phyloP scores from a whole-genome alignment of 2,888 invertebrate genomes.

The Melinaea marsaeus region DNA sequence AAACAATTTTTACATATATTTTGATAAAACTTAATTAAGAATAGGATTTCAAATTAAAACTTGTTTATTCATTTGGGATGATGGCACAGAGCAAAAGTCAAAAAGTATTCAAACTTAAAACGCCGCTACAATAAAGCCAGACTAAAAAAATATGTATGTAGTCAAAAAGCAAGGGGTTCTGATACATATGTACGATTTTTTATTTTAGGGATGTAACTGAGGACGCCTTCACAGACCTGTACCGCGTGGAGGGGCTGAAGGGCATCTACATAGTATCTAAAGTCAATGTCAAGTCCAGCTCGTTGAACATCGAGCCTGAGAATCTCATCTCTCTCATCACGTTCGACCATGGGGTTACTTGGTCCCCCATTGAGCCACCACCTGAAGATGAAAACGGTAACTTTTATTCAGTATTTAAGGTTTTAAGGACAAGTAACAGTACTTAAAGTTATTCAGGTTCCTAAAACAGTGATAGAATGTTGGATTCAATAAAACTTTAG shows the following conservation, averaged over 20 bases:
- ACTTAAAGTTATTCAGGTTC: no score
- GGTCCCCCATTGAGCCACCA: constrained; percentile 87
- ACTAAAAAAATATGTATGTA: background rate
- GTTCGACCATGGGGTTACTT: constrained; percentile 91
- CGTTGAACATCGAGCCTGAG: constrained; percentile 82
- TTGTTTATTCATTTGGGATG: no score
- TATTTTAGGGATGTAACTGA: constrained; percentile 84
- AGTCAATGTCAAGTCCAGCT: constrained; percentile 76
- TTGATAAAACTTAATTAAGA: no score
- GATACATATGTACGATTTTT: background rate
- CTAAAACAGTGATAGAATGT: no score
- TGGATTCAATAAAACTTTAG: no score
- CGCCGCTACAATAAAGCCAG: no score
- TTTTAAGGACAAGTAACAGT: no score
- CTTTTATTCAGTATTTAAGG: background rate
- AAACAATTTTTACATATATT: no score
- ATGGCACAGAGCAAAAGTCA: no score
- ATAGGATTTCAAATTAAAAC: no score
- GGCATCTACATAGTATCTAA: constrained; percentile 94
- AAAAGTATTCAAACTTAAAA: no score
- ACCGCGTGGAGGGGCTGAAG: constrained; percentile 90
- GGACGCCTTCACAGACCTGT: constrained; percentile 91
- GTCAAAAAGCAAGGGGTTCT: background rate
- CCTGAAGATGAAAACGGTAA: constrained; percentile 78
- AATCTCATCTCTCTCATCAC: constrained; percentile 88